A percentile compares a stretch with the other conserved stretches of the same genome.
phyloP scores from a whole-genome alignment of 1,140 invertebrate genomes.

The Pogonomyrmex barbatus region DNA sequence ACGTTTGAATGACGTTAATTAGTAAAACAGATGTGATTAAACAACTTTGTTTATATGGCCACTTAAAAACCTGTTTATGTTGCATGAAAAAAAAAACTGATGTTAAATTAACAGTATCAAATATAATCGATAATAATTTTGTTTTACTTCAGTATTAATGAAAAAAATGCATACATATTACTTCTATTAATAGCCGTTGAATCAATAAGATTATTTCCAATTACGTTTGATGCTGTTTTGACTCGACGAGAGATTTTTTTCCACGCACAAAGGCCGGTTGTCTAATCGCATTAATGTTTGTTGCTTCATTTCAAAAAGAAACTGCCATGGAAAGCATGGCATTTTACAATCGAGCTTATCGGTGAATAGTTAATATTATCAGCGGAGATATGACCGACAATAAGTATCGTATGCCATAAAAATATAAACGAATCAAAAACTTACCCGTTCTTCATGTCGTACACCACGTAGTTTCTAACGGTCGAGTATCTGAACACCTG shows the following conservation, averaged over 20 bases:
- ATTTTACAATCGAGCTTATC: slow-evolving; percentile 53
- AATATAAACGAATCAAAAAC: slow-evolving; percentile 59
- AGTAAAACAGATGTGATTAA: background rate
- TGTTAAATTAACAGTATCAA: too few relatives aligned
- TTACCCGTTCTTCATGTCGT: slow-evolving; percentile 86
- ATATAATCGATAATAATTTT: too few relatives aligned
- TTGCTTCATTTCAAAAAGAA: background rate
- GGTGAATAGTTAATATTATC: background rate
- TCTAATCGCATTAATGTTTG: background rate
- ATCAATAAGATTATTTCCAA: too few relatives aligned
- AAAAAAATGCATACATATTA: too few relatives aligned
- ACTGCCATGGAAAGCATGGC: background rate
- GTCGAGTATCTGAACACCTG: slow-evolving; percentile 89
- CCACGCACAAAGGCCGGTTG: background rate
- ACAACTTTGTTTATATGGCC: background rate
- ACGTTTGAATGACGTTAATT: background rate
- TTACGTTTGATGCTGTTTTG: too few relatives aligned
- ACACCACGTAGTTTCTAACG: slow-evolving; percentile 87
- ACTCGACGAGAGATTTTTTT: too few relatives aligned
- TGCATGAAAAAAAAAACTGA: too few relatives aligned
- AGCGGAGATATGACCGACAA: background rate
- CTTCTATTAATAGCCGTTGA: too few relatives aligned
- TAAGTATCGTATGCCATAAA: background rate
- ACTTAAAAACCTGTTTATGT: background rate
- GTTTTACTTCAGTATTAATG: too few relatives aligned